phyloP scores from a whole-genome alignment of 2,888 invertebrate genomes.

The Hypena proboscidalis region DNA sequence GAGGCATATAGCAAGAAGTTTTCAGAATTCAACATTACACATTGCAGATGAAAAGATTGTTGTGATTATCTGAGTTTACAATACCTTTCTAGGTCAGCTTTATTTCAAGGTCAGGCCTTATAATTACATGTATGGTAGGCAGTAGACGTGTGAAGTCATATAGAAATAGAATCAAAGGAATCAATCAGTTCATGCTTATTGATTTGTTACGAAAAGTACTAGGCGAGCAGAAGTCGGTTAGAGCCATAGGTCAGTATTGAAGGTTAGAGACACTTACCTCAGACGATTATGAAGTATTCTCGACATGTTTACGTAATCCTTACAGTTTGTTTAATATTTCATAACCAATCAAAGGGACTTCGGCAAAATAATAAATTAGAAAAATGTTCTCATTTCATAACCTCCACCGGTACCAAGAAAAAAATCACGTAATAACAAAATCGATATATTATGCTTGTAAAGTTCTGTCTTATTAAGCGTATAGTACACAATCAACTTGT shows the following conservation, averaged over 20 bases:
- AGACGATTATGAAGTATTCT: constrained; percentile 78
- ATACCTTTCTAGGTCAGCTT: constrained; percentile 16
- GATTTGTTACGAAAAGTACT: constrained; percentile 6
- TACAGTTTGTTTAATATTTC: constrained; percentile 59
- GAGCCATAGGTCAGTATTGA: constrained; percentile 22
- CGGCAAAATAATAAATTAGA: constrained; percentile 45
- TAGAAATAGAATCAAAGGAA: neutral
- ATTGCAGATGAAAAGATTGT: no score
- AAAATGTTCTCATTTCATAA: constrained; percentile 66
- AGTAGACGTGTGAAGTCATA: neutral
- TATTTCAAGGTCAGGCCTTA: constrained; percentile 26
- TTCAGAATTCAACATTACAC: no score
- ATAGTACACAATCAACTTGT: constrained; percentile 76
- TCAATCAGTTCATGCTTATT: neutral
- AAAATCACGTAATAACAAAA: constrained; percentile 56
- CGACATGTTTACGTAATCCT: constrained; percentile 74
- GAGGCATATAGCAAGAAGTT: no score
- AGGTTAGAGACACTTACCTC: constrained; percentile 57
- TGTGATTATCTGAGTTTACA: no score
- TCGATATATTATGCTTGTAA: constrained; percentile 44
- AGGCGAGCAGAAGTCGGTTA: constrained; percentile 5
- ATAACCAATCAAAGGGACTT: constrained; percentile 59
- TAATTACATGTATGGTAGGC: neutral
- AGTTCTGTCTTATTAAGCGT: constrained; percentile 53
- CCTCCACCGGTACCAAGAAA: constrained; percentile 67